Evolutionary conservation across 1,140 invertebrate genomes (phyloP).

Genomic region (Prorops nasuta): DNA sequence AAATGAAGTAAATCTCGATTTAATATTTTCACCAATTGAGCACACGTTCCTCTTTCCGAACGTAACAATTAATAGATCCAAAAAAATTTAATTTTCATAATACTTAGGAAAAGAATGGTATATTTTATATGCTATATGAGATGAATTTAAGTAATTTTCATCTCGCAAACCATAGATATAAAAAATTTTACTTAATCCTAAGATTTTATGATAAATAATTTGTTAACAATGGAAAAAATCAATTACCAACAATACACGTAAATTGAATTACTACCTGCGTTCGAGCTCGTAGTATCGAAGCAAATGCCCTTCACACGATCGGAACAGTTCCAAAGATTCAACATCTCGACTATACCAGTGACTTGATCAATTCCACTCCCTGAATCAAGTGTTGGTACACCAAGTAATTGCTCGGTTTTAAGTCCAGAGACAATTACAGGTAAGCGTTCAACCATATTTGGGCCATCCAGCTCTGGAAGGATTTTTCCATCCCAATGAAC

Average conservation of each 20-base stretch:
- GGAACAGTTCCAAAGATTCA: conserved; percentile 16
- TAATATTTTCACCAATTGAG: conserved; percentile 8
- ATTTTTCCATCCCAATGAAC: conserved; percentile 20
- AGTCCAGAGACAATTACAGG: conserved; percentile 28
- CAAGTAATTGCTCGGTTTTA: conserved; percentile 28
- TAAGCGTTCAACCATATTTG: conserved; percentile 33
- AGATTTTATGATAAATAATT: no score
- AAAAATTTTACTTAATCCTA: no score
- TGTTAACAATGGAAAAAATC: no score
- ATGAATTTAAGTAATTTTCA: no score
- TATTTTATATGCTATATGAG: no score
- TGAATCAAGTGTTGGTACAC: conserved; percentile 32
- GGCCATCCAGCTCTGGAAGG: conserved; percentile 24
- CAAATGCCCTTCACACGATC: conserved; percentile 19
- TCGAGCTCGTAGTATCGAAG: conserved; percentile 23
- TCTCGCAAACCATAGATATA: no score
- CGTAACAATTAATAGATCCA: neutral
- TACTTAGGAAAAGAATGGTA: no score
- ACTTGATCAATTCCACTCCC: conserved; percentile 29
- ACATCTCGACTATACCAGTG: conserved; percentile 21
- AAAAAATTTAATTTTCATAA: neutral
- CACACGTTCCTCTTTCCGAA: neutral
- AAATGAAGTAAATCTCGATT: conserved; percentile 18
- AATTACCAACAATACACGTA: no score
- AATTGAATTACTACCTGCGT: conserved; percentile 19